These are phyloP conservation scores for Pteronura brasiliensis DNA, from an alignment of 2,113 vertebrate genomes.

Conservation along the genomic window DNA sequence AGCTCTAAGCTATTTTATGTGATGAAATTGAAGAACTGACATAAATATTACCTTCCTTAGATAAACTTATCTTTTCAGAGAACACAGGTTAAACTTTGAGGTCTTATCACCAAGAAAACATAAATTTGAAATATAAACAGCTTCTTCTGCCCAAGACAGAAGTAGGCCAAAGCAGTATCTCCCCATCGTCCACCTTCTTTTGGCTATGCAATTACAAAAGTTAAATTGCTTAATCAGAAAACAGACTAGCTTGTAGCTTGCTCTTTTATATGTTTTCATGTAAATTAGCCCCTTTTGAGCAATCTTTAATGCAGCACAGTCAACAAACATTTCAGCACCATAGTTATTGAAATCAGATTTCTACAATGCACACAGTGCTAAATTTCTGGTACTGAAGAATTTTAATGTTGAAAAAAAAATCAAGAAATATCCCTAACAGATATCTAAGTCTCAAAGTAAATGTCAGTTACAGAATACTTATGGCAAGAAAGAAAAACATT, in stretches of 20 bases:
- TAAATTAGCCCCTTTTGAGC: not conserved
- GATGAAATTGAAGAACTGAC: slow-evolving; percentile 46
- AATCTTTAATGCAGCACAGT: not conserved
- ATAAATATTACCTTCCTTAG: slow-evolving; percentile 46
- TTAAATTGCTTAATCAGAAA: slow-evolving; percentile 49
- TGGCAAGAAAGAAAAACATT: not conserved
- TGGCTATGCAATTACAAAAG: slow-evolving; percentile 1
- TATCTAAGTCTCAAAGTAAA: not conserved
- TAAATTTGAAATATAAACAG: slow-evolving; percentile 21
- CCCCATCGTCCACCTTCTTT: not conserved
- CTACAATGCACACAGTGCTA: not conserved
- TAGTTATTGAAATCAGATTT: slow-evolving; percentile 15
- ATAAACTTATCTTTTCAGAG: slow-evolving; percentile 49
- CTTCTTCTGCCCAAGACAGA: slow-evolving; percentile 2
- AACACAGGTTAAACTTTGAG: not conserved
- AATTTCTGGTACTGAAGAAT: not conserved
- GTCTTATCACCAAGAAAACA: slow-evolving; percentile 41
- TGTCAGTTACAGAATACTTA: not conserved
- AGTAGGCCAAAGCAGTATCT: not conserved
- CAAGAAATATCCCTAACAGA: not conserved
- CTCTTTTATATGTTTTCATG: slow-evolving; percentile 39
- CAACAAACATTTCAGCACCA: not conserved
- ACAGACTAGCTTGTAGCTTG: not conserved
- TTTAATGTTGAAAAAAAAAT: not conserved
- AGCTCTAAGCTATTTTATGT: slow-evolving; percentile 34